phyloP scores from a whole-genome alignment of 2,113 vertebrate species.

The Tonatia bakeri region DNA sequence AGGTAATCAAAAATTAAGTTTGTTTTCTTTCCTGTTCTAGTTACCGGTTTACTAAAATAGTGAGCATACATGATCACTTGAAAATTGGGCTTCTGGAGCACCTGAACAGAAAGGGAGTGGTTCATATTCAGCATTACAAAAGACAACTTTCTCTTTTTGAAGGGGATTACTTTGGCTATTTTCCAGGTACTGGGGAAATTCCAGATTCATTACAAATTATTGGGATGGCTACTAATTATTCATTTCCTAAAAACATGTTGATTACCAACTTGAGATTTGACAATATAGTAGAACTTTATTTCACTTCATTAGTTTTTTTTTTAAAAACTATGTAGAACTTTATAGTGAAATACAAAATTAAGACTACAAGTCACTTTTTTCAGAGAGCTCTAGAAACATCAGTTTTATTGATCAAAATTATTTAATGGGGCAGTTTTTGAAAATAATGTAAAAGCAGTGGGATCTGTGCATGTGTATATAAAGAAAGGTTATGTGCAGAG shows the following conservation, averaged over 20 bases:
- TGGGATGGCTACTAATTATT: conserved; percentile 72
- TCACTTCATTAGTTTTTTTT: conserved; percentile 27
- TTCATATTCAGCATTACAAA: conserved; percentile 77
- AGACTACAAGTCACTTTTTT: conserved; percentile 35
- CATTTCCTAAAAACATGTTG: conserved; percentile 72
- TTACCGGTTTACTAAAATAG: conserved; percentile 78
- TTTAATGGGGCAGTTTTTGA: conserved; percentile 33
- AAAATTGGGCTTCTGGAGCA: conserved; percentile 75
- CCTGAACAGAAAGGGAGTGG: conserved; percentile 74
- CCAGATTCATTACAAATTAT: conserved; percentile 74
- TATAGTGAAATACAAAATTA: conserved; percentile 49
- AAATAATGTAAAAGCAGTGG: conserved; percentile 23
- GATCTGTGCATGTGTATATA: conserved; percentile 21
- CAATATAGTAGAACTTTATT: conserved; percentile 54
- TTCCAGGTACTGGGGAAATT: conserved; percentile 77
- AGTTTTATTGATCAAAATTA: conserved; percentile 25
- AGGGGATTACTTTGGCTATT: conserved; percentile 77
- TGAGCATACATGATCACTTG: conserved; percentile 77
- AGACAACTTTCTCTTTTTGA: conserved; percentile 78
- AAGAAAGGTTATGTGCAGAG: not conserved
- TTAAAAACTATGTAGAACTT: not conserved
- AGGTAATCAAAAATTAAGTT: conserved; percentile 76
- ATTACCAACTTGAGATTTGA: conserved; percentile 61
- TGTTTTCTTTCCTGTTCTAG: conserved; percentile 78
- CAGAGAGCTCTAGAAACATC: conserved; percentile 20